Evolutionary conservation across 1,140 invertebrate species (phyloP).

Genomic region (Carposina sasakii): DNA sequence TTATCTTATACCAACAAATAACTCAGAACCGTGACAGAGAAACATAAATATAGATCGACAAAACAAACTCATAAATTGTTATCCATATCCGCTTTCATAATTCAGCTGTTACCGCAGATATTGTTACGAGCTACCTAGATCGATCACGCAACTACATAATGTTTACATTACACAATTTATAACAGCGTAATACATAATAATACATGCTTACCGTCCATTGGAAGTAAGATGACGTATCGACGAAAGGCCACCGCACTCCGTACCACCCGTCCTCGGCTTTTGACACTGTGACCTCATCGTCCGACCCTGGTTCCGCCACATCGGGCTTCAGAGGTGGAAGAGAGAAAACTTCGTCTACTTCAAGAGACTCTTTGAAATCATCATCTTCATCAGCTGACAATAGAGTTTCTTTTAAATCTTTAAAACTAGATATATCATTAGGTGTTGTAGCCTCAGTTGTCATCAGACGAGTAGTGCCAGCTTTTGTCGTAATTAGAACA

Average conservation of each 20-base stretch:
- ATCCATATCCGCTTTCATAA: slow-evolving; percentile 30
- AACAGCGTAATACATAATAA: too few species aligned
- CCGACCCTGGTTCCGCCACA: slow-evolving; percentile 22
- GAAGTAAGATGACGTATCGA: slow-evolving; percentile 76
- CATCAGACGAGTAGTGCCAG: slow-evolving; percentile 33
- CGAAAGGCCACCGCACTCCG: slow-evolving; percentile 74
- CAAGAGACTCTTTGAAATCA: slow-evolving; percentile 61
- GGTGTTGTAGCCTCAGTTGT: slow-evolving; percentile 35
- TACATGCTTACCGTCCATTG: slow-evolving; percentile 75
- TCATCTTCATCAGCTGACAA: slow-evolving; percentile 63
- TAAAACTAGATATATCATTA: slow-evolving; percentile 41
- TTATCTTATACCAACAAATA: too few species aligned
- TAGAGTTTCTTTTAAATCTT: slow-evolving; percentile 55
- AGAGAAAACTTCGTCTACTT: slow-evolving; percentile 64
- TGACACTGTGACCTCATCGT: slow-evolving; percentile 64
- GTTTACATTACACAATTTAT: slow-evolving; percentile 34
- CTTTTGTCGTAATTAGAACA: slow-evolving; percentile 51
- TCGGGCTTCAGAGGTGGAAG: slow-evolving; percentile 53
- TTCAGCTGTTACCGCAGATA: slow-evolving; percentile 26
- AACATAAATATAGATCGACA: too few species aligned
- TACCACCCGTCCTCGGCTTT: slow-evolving; percentile 55
- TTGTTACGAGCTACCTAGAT: slow-evolving; percentile 17
- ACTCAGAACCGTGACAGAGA: too few species aligned
- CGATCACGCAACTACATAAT: slow-evolving; percentile 34
- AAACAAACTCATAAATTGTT: too few species aligned